Conservation (phyloP, 1,140 invertebrate genomes). For the Macrotrachela quadricornifera region DNA sequence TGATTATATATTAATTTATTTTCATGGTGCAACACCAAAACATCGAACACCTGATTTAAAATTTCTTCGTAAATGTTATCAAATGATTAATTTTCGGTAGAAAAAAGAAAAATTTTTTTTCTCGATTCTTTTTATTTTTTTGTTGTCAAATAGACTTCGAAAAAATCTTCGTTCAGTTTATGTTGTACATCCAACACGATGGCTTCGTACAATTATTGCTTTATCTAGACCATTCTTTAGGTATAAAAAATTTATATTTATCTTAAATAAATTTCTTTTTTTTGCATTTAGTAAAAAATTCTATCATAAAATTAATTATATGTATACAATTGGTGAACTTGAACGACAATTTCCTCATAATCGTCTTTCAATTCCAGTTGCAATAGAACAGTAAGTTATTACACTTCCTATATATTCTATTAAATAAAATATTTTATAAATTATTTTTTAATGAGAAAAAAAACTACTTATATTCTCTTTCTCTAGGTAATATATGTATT, state of each 20-base stretch:
- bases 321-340: constrained; percentile 5
- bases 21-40: constrained; percentile 56
- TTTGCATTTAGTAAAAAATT: constrained; percentile 8
- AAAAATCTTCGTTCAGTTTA: constrained; percentile 64
- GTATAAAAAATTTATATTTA: constrained; percentile 25
- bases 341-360: background rate
- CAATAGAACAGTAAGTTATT: background rate
- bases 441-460: too few relatives aligned
- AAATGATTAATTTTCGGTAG: constrained; percentile 47
- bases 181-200: constrained; percentile 67
- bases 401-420: too few relatives aligned
- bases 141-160: constrained; percentile 41
- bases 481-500: too few relatives aligned
- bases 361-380: background rate
- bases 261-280: too few relatives aligned
- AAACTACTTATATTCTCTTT: too few relatives aligned
- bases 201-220: constrained; percentile 59
- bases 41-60: constrained; percentile 52
- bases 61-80: constrained; percentile 58
- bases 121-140: constrained; percentile 13
- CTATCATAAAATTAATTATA: background rate
- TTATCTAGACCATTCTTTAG: constrained; percentile 59
- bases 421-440: too few relatives aligned
- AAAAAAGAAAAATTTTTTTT: constrained; percentile 12
- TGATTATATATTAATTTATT: constrained; percentile 63